Conservation (phyloP, 2,888 invertebrate species). For the Hypolimnas misippus region DNA sequence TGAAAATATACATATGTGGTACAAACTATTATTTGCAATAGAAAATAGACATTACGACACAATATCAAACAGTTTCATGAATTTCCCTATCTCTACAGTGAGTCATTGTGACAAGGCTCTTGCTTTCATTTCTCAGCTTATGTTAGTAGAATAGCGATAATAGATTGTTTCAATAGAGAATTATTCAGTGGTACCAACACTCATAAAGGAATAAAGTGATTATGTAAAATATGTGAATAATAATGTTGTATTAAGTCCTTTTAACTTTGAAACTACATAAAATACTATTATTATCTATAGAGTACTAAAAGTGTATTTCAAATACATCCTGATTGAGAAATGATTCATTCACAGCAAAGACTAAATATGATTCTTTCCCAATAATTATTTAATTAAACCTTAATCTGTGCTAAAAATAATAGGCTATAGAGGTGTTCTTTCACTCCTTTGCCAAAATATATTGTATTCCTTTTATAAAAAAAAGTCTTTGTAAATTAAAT, state of each 20-base stretch:
- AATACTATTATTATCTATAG: not conserved
- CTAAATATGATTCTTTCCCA: too few species aligned
- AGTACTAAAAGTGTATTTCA: too few species aligned
- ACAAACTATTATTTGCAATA: not conserved
- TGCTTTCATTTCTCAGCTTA: conserved; percentile 26
- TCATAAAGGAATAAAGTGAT: not conserved
- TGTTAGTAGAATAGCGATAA: conserved; percentile 12
- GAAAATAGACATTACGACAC: not conserved
- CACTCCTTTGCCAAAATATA: too few species aligned
- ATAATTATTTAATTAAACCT: too few species aligned
- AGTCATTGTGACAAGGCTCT: conserved; percentile 26
- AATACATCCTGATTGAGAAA: too few species aligned
- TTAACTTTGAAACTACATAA: not conserved
- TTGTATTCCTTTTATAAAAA: too few species aligned
- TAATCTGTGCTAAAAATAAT: too few species aligned
- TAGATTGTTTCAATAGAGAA: conserved; percentile 4
- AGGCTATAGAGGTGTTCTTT: too few species aligned
- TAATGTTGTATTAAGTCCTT: not conserved
- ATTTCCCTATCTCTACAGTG: not conserved
- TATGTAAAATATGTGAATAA: not conserved
- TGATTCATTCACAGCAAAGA: too few species aligned
- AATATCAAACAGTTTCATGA: conserved; percentile 5
- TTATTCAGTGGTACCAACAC: not conserved
- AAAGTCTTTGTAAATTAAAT: too few species aligned
- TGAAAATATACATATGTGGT: not conserved